These are phyloP conservation scores for Mesochorus sp. DNA, from an alignment of 2,888 invertebrate genomes.

Conservation along the genomic window DNA sequence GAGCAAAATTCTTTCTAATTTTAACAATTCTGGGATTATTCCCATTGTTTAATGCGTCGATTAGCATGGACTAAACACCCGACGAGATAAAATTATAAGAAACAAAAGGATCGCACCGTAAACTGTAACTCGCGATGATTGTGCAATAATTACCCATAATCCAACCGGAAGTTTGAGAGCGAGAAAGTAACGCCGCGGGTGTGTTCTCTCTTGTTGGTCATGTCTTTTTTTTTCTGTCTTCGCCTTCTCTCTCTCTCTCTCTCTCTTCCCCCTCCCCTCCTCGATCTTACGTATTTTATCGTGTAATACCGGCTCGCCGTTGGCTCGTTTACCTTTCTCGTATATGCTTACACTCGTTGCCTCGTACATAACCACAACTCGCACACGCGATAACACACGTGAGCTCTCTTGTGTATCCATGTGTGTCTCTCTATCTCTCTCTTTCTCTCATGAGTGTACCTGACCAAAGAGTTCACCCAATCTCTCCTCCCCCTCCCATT, in stretches of 20 bases:
- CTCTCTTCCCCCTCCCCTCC: background rate
- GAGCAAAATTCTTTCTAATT: too few species aligned
- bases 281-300: background rate
- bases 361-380: constrained; percentile 10
- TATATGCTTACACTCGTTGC: background rate
- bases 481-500: constrained; percentile 7
- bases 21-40: too few species aligned
- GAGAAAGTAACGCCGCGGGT: constrained; percentile 50
- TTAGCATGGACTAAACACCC: background rate
- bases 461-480: too few species aligned
- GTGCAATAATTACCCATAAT: constrained; percentile 46
- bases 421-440: background rate
- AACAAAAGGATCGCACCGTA: background rate
- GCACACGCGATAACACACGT: background rate
- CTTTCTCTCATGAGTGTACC: too few species aligned
- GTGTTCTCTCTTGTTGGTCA: background rate
- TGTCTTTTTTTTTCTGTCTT: constrained; percentile 5
- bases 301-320: background rate
- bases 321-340: constrained; percentile 5
- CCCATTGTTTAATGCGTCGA: too few species aligned
- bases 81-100: background rate
- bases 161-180: constrained; percentile 47
- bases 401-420: background rate
- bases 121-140: constrained; percentile 11
- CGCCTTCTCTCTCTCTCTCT: background rate